Percentiles rank a stretch among this genome's conserved stretches.
Conservation (phyloP, 2,113 vertebrate genomes). For the Petaurus breviceps region DNA sequence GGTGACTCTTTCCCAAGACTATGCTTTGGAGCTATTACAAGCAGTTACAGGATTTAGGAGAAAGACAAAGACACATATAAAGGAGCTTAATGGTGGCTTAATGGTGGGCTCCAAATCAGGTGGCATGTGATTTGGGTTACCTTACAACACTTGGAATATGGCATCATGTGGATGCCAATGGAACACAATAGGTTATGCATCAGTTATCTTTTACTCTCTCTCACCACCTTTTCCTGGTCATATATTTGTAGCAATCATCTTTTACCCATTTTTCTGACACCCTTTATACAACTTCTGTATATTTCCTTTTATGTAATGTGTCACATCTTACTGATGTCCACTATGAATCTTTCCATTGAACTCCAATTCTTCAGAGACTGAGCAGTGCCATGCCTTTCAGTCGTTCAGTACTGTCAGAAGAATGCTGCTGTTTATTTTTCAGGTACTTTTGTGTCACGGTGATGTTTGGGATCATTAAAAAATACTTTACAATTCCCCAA, state of each 20-base stretch:
- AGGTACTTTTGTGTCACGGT: neutral
- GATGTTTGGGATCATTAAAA: neutral
- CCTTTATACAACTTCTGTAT: neutral
- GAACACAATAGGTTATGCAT: neutral
- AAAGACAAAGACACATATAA: too few relatives aligned
- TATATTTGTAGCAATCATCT: neutral
- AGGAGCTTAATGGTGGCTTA: too few relatives aligned
- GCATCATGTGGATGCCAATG: neutral
- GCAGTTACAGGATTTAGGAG: too few relatives aligned
- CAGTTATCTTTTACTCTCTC: neutral
- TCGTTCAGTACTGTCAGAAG: neutral
- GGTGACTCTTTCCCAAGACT: too few relatives aligned
- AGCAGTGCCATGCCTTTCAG: neutral
- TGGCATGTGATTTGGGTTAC: too few relatives aligned
- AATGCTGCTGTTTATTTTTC: neutral
- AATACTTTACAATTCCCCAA: neutral
- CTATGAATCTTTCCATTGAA: neutral
- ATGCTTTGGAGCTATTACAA: too few relatives aligned
- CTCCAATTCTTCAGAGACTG: neutral
- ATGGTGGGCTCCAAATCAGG: too few relatives aligned
- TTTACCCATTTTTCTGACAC: neutral
- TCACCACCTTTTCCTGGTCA: neutral
- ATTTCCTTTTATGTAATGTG: neutral
- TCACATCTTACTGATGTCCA: neutral
- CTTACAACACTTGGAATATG: neutral